A percentile compares a stretch with the other conserved stretches of the same genome.
These are phyloP conservation scores for Conistra vaccinii DNA, from an alignment of 2,888 invertebrate species.

Conservation along the genomic window DNA sequence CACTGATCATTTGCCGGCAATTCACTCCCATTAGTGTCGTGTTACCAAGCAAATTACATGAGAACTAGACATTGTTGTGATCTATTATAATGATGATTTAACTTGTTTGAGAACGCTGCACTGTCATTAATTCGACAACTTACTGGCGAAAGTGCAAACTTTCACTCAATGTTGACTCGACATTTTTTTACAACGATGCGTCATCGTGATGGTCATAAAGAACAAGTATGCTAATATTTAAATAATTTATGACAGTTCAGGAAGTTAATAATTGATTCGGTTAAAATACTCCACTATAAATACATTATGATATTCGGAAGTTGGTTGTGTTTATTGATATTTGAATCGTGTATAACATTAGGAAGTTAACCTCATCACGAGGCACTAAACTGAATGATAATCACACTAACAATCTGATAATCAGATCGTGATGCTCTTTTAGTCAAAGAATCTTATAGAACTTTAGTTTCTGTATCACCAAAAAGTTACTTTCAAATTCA, in stretches of 20 bases:
- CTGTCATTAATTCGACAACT: conserved; percentile 8
- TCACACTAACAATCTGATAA: background rate
- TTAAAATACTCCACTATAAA: conserved; percentile 8
- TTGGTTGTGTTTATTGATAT: conserved; percentile 41
- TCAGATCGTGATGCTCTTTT: background rate
- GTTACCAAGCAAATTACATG: conserved; percentile 16
- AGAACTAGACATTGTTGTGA: background rate
- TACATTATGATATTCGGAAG: conserved; percentile 36
- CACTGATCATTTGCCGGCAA: conserved; percentile 39
- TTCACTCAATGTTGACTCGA: conserved; percentile 44
- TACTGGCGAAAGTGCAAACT: conserved; percentile 36
- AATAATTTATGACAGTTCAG: conserved; percentile 10
- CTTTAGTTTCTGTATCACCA: conserved; percentile 5
- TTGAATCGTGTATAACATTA: conserved; percentile 50
- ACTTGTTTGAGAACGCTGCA: conserved; percentile 3
- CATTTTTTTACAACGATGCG: background rate
- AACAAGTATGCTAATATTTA: conserved; percentile 9
- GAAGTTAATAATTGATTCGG: conserved; percentile 27
- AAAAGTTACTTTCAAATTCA: conserved; percentile 19
- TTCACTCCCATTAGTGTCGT: conserved; percentile 25
- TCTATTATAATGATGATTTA: conserved; percentile 7
- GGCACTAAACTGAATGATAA: conserved; percentile 2
- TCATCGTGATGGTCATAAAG: background rate
- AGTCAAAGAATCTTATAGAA: background rate
- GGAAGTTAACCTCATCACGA: conserved; percentile 56